Percentiles rank a stretch among this genome's conserved stretches.
Conservation (phyloP, 64 coral and sea anemone genomes). For the Hydrozoanthus tunicans region DNA sequence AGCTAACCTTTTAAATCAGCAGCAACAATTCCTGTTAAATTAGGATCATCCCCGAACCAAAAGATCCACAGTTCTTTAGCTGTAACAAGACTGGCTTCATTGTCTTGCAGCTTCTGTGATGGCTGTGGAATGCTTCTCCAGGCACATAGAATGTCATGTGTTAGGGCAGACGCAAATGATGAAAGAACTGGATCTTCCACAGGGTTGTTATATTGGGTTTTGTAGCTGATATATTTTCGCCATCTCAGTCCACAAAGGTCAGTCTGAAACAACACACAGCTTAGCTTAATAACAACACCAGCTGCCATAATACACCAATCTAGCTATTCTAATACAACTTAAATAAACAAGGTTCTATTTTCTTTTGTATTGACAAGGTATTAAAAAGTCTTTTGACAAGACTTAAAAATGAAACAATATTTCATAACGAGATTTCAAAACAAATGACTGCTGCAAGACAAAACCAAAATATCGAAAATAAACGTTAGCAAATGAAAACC, state of each 20-base stretch:
- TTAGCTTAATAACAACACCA: too few relatives aligned
- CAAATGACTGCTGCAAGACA: too few relatives aligned
- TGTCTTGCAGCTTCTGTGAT: conserved; percentile 54
- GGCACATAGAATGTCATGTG: conserved; percentile 91
- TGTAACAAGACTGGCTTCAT: conserved; percentile 37
- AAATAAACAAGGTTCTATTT: too few relatives aligned
- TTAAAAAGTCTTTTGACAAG: too few relatives aligned
- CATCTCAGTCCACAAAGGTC: conserved; percentile 96
- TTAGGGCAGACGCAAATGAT: conserved; percentile 86
- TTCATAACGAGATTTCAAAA: too few relatives aligned
- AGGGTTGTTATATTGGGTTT: conserved; percentile 33
- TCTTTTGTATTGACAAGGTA: too few relatives aligned
- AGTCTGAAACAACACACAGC: conserved; percentile 63
- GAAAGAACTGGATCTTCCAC: conserved; percentile 88
- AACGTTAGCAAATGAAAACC: too few relatives aligned
- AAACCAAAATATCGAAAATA: too few relatives aligned
- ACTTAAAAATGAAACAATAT: too few relatives aligned
- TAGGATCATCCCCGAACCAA: conserved; percentile 99
- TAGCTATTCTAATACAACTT: too few relatives aligned
- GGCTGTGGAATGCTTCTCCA: conserved; percentile 77
- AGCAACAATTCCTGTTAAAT: conserved; percentile 84
- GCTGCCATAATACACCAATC: too few relatives aligned
- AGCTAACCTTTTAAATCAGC: conserved; percentile 80
- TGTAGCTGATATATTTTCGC: conserved; percentile 77
- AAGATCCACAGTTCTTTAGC: conserved; percentile 97